phyloP scores from a whole-genome alignment of 23 tunicate species.

The Trididemnum miniatum region DNA sequence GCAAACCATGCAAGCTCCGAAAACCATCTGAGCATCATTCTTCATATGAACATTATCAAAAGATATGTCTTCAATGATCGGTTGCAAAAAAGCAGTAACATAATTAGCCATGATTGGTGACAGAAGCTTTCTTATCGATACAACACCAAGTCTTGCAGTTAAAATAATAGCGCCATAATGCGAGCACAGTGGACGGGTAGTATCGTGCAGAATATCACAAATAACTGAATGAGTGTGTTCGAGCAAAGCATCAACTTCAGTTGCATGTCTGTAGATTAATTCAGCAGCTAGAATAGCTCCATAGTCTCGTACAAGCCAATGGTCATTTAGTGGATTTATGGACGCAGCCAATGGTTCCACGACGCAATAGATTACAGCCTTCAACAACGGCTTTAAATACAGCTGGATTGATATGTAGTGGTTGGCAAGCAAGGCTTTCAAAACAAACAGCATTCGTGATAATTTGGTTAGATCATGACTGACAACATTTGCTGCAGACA shows the following conservation, averaged over 20 bases:
- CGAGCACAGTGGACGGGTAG: constrained; percentile 74
- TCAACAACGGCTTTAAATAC: constrained; percentile 50
- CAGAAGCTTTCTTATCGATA: constrained; percentile 12
- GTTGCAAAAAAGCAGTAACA: constrained; percentile 16
- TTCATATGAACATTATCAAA: constrained; percentile 37
- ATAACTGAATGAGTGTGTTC: constrained; percentile 5
- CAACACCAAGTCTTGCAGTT: constrained; percentile 25
- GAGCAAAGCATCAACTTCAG: constrained; percentile 16
- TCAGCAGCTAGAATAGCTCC: constrained; percentile 57
- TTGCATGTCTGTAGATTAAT: constrained; percentile 33
- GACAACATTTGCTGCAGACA: constrained; percentile 48
- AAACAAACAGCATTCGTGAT: constrained; percentile 42
- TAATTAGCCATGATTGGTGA: constrained; percentile 42
- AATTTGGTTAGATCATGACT: constrained; percentile 80
- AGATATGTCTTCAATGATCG: constrained; percentile 47
- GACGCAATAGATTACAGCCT: constrained; percentile 73
- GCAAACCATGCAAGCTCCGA: constrained; percentile 43
- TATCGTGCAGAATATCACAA: constrained; percentile 42
- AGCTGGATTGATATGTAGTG: constrained; percentile 24
- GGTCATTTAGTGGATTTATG: constrained; percentile 81
- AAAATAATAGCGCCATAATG: constrained; percentile 80
- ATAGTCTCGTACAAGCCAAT: constrained; percentile 80
- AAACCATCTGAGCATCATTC: constrained; percentile 72
- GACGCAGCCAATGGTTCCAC: constrained; percentile 83
- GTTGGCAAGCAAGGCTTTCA: constrained; percentile 49